Conservation (phyloP, 2,113 vertebrate species). For the Aviceda subcristata region DNA sequence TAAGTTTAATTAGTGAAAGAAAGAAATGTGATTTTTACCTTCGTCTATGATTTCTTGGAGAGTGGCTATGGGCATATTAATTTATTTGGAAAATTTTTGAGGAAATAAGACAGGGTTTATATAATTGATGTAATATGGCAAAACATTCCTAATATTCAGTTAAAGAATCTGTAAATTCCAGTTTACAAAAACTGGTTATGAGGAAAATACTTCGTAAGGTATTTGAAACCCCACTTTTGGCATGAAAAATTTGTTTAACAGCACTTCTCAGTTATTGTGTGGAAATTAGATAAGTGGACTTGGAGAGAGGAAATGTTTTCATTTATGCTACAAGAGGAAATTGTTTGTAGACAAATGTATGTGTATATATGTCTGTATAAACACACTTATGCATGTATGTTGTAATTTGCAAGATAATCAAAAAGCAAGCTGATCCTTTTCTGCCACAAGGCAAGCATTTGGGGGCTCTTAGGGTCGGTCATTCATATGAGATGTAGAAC, state of each 20-base stretch:
- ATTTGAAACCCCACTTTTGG: background rate
- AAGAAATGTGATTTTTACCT: background rate
- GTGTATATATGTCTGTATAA: background rate
- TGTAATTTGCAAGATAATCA: background rate
- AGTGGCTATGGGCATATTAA: background rate
- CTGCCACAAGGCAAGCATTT: background rate
- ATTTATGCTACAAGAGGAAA: background rate
- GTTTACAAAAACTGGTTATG: slow-evolving; percentile 5
- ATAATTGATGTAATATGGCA: background rate
- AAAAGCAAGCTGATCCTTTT: background rate
- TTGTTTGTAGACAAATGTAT: background rate
- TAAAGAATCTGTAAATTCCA: slow-evolving; percentile 1
- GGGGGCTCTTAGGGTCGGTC: background rate
- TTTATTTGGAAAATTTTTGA: background rate
- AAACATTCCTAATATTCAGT: background rate
- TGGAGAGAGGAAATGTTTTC: background rate
- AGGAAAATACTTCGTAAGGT: background rate
- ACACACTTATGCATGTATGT: background rate
- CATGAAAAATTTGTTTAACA: background rate
- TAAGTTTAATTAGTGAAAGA: background rate
- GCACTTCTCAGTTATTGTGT: slow-evolving; percentile 2
- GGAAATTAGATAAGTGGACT: background rate
- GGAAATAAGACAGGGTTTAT: background rate
- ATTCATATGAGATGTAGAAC: background rate
- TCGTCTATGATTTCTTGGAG: background rate